Conservation (phyloP, 2,797 vertebrate species). For the Momotus momota region DNA sequence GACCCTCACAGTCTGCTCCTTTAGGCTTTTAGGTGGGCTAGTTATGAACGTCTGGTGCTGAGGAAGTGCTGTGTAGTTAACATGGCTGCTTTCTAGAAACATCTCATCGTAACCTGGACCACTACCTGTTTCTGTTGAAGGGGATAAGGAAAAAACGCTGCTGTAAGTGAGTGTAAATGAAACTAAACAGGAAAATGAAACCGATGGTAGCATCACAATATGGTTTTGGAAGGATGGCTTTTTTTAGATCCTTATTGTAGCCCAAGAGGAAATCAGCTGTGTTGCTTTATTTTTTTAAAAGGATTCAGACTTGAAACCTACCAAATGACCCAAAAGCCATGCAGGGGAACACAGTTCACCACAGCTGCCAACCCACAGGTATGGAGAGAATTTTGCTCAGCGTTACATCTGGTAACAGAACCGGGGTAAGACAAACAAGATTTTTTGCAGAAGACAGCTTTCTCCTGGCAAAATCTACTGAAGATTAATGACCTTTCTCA, state of each 20-base stretch:
- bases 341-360: not conserved
- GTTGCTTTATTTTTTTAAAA: not conserved
- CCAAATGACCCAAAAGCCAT: not conserved
- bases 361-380: not conserved
- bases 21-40: not conserved
- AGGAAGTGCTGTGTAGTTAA: not conserved
- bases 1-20: not conserved
- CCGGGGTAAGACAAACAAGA: not conserved
- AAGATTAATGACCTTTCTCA: not conserved
- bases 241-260: not conserved
- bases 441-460: not conserved
- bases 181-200: not conserved
- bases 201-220: not conserved
- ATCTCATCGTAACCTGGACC: not conserved
- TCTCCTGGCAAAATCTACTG: not conserved
- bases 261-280: not conserved
- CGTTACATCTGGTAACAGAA: not conserved
- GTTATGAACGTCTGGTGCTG: not conserved
- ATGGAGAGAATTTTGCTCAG: conserved; percentile 27
- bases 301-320: not conserved
- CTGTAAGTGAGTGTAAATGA: not conserved
- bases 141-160: not conserved
- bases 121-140: not conserved
- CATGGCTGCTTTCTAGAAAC: not conserved
- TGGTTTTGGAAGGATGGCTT: not conserved